These are phyloP conservation scores for Meriones unguiculatus DNA, from an alignment of 2,113 vertebrate genomes.

Conservation along the genomic window DNA sequence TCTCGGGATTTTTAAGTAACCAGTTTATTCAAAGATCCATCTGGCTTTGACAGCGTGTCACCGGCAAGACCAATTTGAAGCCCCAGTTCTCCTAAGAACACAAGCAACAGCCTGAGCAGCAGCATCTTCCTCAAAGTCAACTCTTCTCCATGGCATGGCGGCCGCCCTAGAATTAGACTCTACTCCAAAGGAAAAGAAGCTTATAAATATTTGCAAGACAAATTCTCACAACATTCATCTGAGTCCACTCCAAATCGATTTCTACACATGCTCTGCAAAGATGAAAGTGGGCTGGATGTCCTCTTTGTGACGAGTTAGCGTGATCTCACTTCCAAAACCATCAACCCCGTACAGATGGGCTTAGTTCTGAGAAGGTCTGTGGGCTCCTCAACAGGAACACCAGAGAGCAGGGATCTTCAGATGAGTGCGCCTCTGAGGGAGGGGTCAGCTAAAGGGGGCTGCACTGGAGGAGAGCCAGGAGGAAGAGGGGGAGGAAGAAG, in stretches of 20 bases:
- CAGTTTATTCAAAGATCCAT: conserved; percentile 67
- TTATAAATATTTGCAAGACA: conserved; percentile 87
- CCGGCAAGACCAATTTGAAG: conserved; percentile 78
- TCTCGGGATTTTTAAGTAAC: conserved; percentile 41
- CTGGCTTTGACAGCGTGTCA: conserved; percentile 56
- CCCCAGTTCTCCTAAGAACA: conserved; percentile 74
- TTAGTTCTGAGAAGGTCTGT: conserved; percentile 75
- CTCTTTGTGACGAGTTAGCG: conserved; percentile 84
- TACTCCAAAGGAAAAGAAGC: conserved; percentile 79
- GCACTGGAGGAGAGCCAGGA: conserved; percentile 56
- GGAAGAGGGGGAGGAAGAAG: not conserved
- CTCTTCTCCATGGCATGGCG: conserved; percentile 56
- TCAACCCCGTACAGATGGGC: conserved; percentile 58
- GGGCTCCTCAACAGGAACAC: conserved; percentile 66
- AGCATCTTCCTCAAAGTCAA: conserved; percentile 66
- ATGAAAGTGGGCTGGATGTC: conserved; percentile 83
- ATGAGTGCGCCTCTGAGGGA: conserved; percentile 39
- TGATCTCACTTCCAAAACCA: conserved; percentile 58
- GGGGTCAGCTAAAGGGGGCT: not conserved
- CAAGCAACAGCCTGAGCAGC: conserved; percentile 82
- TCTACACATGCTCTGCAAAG: conserved; percentile 73
- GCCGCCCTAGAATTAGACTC: conserved; percentile 71
- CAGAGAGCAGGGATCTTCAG: conserved; percentile 55
- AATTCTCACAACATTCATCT: conserved; percentile 79
- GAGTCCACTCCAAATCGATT: conserved; percentile 73